These are phyloP conservation scores for Anoura caudifer DNA, from an alignment of 2,113 vertebrate species.

Conservation along the genomic window DNA sequence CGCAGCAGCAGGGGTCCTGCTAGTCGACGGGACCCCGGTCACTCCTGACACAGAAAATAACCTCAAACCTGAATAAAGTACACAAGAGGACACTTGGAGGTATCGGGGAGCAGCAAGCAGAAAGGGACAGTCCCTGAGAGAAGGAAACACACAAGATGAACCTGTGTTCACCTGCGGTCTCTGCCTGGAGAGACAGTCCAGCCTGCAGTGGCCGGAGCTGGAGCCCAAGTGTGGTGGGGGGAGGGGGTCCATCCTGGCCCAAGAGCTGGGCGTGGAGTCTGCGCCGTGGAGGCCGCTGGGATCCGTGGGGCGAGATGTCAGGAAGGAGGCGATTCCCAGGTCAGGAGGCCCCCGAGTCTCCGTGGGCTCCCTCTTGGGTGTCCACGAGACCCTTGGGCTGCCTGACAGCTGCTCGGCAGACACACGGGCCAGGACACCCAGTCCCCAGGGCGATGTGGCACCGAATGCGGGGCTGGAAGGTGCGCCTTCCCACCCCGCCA, in stretches of 20 bases:
- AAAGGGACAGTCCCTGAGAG: neutral
- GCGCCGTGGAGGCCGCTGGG: neutral
- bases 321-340: neutral
- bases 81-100: neutral
- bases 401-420: neutral
- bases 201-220: fast-evolving
- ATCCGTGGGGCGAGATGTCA: too few species aligned
- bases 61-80: neutral
- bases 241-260: too few species aligned
- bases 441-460: too few species aligned
- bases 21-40: neutral
- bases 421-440: too few species aligned
- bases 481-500: too few species aligned
- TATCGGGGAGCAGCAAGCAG: neutral
- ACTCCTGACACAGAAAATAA: neutral
- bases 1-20: neutral
- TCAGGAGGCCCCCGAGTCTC: neutral
- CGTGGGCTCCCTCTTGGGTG: neutral
- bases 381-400: too few species aligned
- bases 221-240: neutral
- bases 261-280: neutral
- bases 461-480: too few species aligned
- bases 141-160: neutral
- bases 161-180: neutral
- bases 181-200: neutral